phyloP scores from a whole-genome alignment of 1,140 invertebrate genomes.

The Copidosoma floridanum region DNA sequence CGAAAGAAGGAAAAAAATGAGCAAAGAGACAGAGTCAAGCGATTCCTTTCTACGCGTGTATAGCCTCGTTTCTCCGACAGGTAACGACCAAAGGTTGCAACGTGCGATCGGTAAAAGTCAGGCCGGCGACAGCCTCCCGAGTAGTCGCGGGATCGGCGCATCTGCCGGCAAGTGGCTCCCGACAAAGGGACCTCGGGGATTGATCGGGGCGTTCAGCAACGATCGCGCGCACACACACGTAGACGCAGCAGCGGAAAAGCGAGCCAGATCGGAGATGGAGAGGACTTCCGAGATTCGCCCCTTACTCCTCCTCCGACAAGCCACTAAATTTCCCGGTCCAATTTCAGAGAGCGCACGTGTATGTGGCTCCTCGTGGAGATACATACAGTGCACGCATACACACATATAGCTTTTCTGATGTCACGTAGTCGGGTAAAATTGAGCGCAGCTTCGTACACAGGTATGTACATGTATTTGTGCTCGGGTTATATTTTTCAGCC shows the following conservation, averaged over 20 bases:
- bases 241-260: constrained; percentile 2
- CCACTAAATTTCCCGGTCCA: constrained; percentile 54
- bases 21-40: too few relatives aligned
- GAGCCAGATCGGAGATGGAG: constrained; percentile 9
- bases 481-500: constrained; percentile 7
- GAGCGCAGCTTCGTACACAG: too few relatives aligned
- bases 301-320: too few relatives aligned
- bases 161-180: background rate
- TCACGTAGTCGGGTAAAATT: background rate
- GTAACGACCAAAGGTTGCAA: too few relatives aligned
- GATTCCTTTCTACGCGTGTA: too few relatives aligned
- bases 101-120: background rate
- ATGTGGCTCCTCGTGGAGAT: too few relatives aligned
- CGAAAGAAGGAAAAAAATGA: too few relatives aligned
- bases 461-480: too few relatives aligned
- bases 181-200: background rate
- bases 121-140: background rate
- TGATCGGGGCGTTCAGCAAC: constrained; percentile 12
- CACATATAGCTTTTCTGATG: too few relatives aligned
- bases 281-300: constrained; percentile 43
- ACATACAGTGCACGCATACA: too few relatives aligned
- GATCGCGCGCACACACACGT: constrained; percentile 1
- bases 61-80: too few relatives aligned
- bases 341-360: constrained; percentile 44
- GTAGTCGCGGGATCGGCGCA: background rate